Evolutionary conservation across 2,888 invertebrate genomes (phyloP), one percentile per base, ranked within the genome.

Genomic region (Drosophila atripex): DNA sequence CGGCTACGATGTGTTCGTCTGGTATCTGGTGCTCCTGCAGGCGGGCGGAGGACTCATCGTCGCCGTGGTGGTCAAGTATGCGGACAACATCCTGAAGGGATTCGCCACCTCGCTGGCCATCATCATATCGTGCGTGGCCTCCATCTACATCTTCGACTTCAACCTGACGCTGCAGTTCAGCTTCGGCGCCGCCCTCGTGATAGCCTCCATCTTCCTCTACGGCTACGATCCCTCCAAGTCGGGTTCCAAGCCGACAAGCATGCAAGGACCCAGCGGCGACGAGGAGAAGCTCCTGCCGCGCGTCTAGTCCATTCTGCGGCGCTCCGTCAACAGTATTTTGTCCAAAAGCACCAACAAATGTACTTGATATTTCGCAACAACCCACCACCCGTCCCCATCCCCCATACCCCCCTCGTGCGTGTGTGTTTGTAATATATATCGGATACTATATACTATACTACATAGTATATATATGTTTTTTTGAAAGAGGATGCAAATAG

Each of bases 41-140:
- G 98, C 99, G 0, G 95, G 97, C 16, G 99, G 99, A 1, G 99
- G 99, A 4, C 93, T 99, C 2, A 95, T 99, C 57, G 99, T 99
- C 7, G 99, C 99, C 0, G 95, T 99, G 76, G 99, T 99, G 2
- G 98, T 99, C 28, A 99, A 99, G 93, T 99, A 99, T 91, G 99
- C 99, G 0, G 99, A 99, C 91, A 99, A 99, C 92, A 99, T 99
- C 89, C 93, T 99, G 6, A 99, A 97, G 92, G 99, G 99, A 21
- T 99, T 99, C 90, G 99, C 99, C 43, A 99, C 99, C 0, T 99
- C 99, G 0, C 94, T 99, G 56, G 98, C 99, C 6, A 99, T 99
- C 77, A 94, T 99, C 46, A 95, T 99, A 76, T 98, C 99, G 0
- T 99, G 98, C 89, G 92, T 99, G 53, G 97, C 95, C 1, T 99